Percentiles rank a stretch among this genome's conserved stretches.
Conservation (phyloP, 2,888 invertebrate species). For the Tholera decimalis region DNA sequence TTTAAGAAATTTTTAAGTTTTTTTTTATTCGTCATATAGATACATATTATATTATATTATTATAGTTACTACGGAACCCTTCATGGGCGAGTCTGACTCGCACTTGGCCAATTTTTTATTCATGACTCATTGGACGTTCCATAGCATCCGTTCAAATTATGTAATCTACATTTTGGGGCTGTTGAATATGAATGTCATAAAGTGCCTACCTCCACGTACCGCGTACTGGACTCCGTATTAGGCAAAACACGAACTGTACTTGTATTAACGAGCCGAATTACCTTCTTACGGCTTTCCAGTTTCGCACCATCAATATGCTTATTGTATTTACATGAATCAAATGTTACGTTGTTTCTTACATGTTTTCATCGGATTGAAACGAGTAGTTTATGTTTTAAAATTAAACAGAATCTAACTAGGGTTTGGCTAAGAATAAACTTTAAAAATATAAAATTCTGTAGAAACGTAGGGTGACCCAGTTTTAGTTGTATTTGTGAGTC, state of each 20-base stretch:
- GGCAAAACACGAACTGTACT: slow-evolving; percentile 83
- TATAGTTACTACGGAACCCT: no score
- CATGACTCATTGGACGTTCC: slow-evolving; percentile 72
- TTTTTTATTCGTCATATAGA: no score
- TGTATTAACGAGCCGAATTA: slow-evolving; percentile 77
- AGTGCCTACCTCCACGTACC: no score
- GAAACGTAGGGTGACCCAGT: slow-evolving; percentile 33
- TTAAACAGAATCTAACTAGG: slow-evolving; percentile 15
- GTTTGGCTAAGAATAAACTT: slow-evolving; percentile 41
- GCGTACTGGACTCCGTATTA: slow-evolving; percentile 80
- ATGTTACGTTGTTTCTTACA: slow-evolving; percentile 40
- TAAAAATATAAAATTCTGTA: slow-evolving; percentile 23
- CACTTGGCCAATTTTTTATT: no score
- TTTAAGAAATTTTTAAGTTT: no score
- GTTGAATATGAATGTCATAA: slow-evolving; percentile 77
- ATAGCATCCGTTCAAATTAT: slow-evolving; percentile 74
- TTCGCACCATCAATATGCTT: slow-evolving; percentile 68
- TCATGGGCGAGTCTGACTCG: no score
- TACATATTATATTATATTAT: no score
- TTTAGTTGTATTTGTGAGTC: slow-evolving; percentile 26
- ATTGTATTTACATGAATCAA: slow-evolving; percentile 61
- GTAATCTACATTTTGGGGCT: slow-evolving; percentile 80
- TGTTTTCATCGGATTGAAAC: slow-evolving; percentile 21
- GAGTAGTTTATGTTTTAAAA: slow-evolving; percentile 24
- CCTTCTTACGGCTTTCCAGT: slow-evolving; percentile 76